phyloP scores from a whole-genome alignment of 2,797 vertebrate species.

The Alfaro cultratus region DNA sequence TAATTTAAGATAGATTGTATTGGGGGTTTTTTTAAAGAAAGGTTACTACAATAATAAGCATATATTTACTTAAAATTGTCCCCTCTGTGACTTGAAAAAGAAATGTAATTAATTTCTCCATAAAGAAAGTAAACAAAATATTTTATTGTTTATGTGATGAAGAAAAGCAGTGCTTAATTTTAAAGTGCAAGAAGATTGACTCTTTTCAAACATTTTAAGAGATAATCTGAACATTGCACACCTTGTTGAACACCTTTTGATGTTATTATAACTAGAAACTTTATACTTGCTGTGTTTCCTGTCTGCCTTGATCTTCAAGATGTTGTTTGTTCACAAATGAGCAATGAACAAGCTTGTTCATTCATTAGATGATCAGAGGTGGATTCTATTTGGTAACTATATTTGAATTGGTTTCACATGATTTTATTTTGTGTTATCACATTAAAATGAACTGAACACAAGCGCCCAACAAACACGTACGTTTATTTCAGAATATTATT shows the following conservation, averaged over 20 bases:
- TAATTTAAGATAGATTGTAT: not conserved
- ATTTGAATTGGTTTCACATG: not conserved
- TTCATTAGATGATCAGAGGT: not conserved
- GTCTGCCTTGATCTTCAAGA: not conserved
- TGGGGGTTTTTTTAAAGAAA: not conserved
- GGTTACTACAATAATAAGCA: no score
- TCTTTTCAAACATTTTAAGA: not conserved
- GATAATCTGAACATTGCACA: not conserved
- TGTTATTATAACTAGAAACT: not conserved
- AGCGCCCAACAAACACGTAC: not conserved
- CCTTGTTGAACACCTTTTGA: not conserved
- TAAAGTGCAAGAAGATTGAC: not conserved
- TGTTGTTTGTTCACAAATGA: not conserved
- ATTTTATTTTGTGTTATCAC: not conserved
- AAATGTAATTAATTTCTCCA: not conserved
- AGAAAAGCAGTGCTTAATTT: not conserved
- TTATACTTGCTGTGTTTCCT: not conserved
- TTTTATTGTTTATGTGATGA: not conserved
- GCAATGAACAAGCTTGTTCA: not conserved
- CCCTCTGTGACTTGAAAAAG: not conserved
- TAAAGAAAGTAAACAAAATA: not conserved
- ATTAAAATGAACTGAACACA: not conserved
- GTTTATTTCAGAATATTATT: not conserved
- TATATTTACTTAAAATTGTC: not conserved
- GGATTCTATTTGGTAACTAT: not conserved